These are phyloP conservation scores for Poeciliopsis occidentalis DNA, from an alignment of 2,113 vertebrate species.

Conservation along the genomic window DNA sequence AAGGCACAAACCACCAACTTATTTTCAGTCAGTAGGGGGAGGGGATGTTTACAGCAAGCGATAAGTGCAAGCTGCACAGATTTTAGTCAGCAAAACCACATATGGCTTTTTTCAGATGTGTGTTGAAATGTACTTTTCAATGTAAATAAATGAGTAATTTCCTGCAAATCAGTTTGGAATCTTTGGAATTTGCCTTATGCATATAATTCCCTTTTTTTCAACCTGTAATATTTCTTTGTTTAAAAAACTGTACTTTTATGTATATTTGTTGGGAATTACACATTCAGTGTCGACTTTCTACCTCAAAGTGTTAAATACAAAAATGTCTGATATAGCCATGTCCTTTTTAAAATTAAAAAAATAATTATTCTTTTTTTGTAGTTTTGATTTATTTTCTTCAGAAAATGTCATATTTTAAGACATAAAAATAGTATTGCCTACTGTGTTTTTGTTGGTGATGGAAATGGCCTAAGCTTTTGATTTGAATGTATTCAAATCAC, in stretches of 20 bases:
- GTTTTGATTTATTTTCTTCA: no score
- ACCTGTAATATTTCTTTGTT: background rate
- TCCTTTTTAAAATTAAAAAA: background rate
- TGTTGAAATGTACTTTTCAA: no score
- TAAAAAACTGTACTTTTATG: background rate
- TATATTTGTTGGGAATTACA: background rate
- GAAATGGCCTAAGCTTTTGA: no score
- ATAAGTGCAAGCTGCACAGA: background rate
- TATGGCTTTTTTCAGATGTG: background rate
- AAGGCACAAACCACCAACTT: background rate
- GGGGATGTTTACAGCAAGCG: background rate
- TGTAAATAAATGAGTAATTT: background rate
- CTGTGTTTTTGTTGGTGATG: no score
- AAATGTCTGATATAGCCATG: background rate
- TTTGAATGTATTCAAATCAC: no score
- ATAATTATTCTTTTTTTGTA: background rate
- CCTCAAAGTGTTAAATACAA: no score
- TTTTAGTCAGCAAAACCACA: background rate
- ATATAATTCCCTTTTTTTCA: background rate
- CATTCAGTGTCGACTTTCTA: background rate
- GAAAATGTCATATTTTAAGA: no score
- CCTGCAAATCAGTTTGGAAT: background rate
- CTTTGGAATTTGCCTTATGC: background rate
- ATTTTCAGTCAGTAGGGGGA: background rate
- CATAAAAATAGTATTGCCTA: no score